Percentiles rank a stretch among this genome's conserved stretches.
phyloP scores from a whole-genome alignment of 2,797 vertebrate genomes.

The Tarsius wallacei region DNA sequence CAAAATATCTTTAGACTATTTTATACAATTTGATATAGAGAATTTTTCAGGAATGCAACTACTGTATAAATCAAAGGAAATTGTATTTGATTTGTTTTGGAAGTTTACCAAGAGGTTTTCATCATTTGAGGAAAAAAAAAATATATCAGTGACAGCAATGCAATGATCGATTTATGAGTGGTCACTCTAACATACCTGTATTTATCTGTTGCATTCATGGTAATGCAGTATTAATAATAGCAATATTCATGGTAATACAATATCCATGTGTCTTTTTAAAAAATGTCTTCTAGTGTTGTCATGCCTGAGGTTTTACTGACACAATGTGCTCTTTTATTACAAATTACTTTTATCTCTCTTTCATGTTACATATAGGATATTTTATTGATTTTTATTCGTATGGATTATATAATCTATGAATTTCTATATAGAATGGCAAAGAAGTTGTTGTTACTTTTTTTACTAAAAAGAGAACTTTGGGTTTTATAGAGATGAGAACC shows the following conservation, averaged over 20 bases:
- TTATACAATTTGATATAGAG: slow-evolving; percentile 10
- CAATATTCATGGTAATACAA: neutral
- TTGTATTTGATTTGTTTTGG: slow-evolving; percentile 43
- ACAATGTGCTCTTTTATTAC: slow-evolving; percentile 41
- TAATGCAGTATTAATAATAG: neutral
- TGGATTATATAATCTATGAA: slow-evolving; percentile 16
- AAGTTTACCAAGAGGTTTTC: slow-evolving; percentile 48
- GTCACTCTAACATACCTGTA: neutral
- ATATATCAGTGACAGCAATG: neutral
- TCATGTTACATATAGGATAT: neutral
- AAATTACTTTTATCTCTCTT: slow-evolving; percentile 49
- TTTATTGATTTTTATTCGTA: slow-evolving; percentile 24
- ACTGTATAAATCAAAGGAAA: slow-evolving; percentile 37
- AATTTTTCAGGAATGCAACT: slow-evolving; percentile 42
- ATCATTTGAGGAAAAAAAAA: neutral
- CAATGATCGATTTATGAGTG: neutral
- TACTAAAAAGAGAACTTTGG: neutral
- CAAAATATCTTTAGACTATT: neutral
- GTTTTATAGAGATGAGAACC: slow-evolving; percentile 12
- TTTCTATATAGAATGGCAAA: slow-evolving; percentile 36
- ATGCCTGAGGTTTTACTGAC: neutral
- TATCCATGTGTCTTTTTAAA: neutral
- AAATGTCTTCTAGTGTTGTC: neutral
- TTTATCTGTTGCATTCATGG: neutral
- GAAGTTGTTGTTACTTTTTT: neutral